Conservation (phyloP, 2,888 invertebrate species). For the Epirrhoe tristata region DNA sequence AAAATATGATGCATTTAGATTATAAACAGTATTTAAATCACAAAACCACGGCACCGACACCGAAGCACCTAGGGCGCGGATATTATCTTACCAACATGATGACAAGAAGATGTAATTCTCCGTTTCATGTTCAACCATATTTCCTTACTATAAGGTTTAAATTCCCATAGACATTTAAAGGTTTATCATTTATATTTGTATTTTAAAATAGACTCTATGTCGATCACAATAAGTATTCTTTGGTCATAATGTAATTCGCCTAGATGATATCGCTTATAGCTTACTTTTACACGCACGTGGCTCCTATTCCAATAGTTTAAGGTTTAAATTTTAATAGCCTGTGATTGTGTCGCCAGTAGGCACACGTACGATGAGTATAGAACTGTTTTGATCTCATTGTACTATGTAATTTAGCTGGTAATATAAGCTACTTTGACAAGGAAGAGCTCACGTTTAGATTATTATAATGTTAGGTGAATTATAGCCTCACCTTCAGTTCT, state of each 20-base stretch:
- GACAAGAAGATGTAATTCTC: slow-evolving; percentile 69
- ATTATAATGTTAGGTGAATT: too few species aligned
- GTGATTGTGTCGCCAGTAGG: slow-evolving; percentile 52
- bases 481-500: too few species aligned
- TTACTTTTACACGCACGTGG: neutral
- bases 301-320: neutral
- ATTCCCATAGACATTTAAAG: neutral
- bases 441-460: too few species aligned
- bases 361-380: slow-evolving; percentile 55
- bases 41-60: slow-evolving; percentile 53
- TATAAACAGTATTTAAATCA: slow-evolving; percentile 56
- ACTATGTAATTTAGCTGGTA: slow-evolving; percentile 53
- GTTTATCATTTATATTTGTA: slow-evolving; percentile 1
- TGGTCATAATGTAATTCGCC: slow-evolving; percentile 13
- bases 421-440: slow-evolving; percentile 12
- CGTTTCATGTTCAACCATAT: slow-evolving; percentile 6
- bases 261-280: too few species aligned
- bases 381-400: slow-evolving; percentile 59
- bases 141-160: slow-evolving; percentile 2
- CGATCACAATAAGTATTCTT: slow-evolving; percentile 23
- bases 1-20: neutral
- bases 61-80: slow-evolving; percentile 65
- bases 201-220: slow-evolving; percentile 23
- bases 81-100: slow-evolving; percentile 68
- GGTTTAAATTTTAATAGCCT: slow-evolving; percentile 18